Evolutionary conservation across 1,140 invertebrate species (phyloP), one percentile per base, ranked within the genome.

Genomic region (Aphis gossypii): DNA sequence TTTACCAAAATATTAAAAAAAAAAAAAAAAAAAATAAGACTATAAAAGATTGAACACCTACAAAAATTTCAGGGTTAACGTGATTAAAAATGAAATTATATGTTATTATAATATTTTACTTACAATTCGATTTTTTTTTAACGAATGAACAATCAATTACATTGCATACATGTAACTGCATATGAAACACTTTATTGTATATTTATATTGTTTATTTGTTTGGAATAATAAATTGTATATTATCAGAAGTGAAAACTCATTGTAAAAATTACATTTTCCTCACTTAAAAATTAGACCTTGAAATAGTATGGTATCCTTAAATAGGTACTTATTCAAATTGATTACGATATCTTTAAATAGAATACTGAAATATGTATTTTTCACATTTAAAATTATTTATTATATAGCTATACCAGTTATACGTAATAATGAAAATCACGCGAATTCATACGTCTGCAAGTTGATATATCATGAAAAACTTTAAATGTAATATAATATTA

Each of bases 161-260:
- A 76, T 76, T 76, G 18, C 14, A 51, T 51, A 76, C 18, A n/a
- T 76, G n/a, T 76, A 23, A 76, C 60, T 14, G 6, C n/a, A 21
- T 20, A n/a, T 68, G n/a, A n/a, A 68, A 68, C 0, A 76, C 60
- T 76, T 60, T 30, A 2, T 76, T 76, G 14, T 76, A 76, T n/a
- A 76, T 30, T 14, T 68, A 68, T n/a, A 68, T 68, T 68, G 60
- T n/a, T 68, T n/a, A 2, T 76, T 76, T 76, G 30, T 76, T 68
- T 76, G 60, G n/a, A 76, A 76, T n/a, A 76, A 76, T 14, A 76
- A 76, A 76, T n/a, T 76, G 30, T n/a, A 76, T n/a, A 76, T 76
- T n/a, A 76, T 76, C 60, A n/a, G 14, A n/a, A 76, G 60, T 4
- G n/a, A n/a, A 76, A 76, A 76, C 14, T 76, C 30, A 76, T 76